A percentile compares a stretch with the other conserved stretches of the same genome.
phyloP scores from a whole-genome alignment of 2,888 invertebrate genomes.

The Polylopha cassiicola region DNA sequence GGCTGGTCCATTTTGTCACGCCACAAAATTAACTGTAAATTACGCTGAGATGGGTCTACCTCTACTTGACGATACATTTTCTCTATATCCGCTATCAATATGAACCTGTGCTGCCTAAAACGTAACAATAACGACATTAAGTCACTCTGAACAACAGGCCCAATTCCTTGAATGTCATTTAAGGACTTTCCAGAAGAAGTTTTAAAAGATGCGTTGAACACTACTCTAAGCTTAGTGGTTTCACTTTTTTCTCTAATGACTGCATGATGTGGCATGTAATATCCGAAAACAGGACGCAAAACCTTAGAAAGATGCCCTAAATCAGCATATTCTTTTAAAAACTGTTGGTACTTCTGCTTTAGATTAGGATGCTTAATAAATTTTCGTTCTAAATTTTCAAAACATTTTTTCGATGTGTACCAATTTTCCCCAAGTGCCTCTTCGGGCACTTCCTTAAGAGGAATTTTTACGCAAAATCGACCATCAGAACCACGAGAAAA shows the following conservation, averaged over 20 bases:
- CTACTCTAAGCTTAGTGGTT: neutral
- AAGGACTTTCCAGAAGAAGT: conserved; percentile 14
- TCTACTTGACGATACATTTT: conserved; percentile 16
- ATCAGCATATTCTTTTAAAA: too few species aligned
- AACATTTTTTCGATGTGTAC: conserved; percentile 26
- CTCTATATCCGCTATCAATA: conserved; percentile 17
- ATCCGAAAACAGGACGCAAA: neutral
- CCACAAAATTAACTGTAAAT: conserved; percentile 9
- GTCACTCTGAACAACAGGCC: conserved; percentile 21
- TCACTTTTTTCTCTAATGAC: neutral
- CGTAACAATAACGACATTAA: conserved; percentile 19
- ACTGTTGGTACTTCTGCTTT: too few species aligned
- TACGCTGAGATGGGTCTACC: conserved; percentile 7
- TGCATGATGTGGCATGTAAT: neutral
- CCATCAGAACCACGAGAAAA: conserved; percentile 19
- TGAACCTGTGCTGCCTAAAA: conserved; percentile 15
- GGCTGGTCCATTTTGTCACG: conserved; percentile 1
- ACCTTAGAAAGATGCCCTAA: too few species aligned
- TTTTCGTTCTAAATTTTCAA: conserved; percentile 25
- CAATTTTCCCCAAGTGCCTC: conserved; percentile 28
- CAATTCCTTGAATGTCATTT: conserved; percentile 20
- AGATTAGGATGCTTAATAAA: too few species aligned
- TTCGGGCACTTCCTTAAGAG: conserved; percentile 20
- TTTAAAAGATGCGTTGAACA: neutral
- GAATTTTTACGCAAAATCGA: conserved; percentile 26